Conservation (phyloP, 2,797 vertebrate species). For the Gobio occitaniae region DNA sequence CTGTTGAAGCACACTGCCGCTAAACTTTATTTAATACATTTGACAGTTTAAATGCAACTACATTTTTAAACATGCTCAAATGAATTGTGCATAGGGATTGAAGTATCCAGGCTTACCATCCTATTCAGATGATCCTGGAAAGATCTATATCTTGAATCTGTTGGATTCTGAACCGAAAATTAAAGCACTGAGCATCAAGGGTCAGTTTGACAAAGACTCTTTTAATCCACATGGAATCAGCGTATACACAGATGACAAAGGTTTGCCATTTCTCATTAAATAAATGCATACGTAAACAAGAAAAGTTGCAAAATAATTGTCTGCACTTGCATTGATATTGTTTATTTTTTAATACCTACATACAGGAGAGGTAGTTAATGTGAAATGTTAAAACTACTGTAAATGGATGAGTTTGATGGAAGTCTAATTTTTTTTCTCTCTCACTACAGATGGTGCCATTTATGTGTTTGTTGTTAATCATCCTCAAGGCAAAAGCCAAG, state of each 20-base stretch:
- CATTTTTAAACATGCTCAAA: constrained; percentile 15
- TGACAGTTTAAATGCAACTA: not conserved
- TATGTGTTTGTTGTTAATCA: constrained; percentile 94
- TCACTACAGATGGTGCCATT: constrained; percentile 77
- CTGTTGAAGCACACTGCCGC: not conserved
- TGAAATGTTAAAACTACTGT: not conserved
- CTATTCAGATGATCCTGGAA: constrained; percentile 76
- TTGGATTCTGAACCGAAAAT: constrained; percentile 74
- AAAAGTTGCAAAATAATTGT: not conserved
- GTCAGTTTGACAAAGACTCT: constrained; percentile 79
- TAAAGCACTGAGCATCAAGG: constrained; percentile 78
- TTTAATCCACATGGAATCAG: constrained; percentile 93
- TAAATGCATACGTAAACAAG: not conserved
- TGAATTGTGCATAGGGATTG: constrained; percentile 79
- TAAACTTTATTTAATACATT: not conserved
- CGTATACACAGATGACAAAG: constrained; percentile 74
- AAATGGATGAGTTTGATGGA: not conserved
- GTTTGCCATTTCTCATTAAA: constrained; percentile 11
- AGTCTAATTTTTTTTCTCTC: not conserved
- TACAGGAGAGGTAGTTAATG: not conserved
- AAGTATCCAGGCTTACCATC: constrained; percentile 76
- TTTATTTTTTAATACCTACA: not conserved
- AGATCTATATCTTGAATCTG: constrained; percentile 85
- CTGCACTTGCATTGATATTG: not conserved
- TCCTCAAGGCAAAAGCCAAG: constrained; percentile 81